Base-by-base conservation (phyloP, 2,888 invertebrate species). In the Agonopterix alstromeriana region DNA sequence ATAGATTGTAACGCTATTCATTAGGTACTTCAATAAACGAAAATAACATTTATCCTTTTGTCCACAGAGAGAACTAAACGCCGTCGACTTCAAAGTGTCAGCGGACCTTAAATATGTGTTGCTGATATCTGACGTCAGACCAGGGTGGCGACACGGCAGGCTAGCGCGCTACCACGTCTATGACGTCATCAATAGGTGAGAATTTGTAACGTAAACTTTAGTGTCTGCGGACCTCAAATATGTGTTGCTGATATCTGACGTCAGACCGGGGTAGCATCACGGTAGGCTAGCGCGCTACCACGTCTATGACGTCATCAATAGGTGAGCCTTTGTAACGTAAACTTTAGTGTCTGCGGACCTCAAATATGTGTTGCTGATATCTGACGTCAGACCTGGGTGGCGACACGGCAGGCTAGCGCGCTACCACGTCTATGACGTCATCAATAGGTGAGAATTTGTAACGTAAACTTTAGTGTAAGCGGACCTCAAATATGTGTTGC, bases 261-360 rank as follows among this genome's bases (percentile, higher is more conserved):
- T 92, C 42, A 70, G 84, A 54, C 86, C 90, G 46, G 89, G 91
- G 45, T 92, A 91, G 87, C 79, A 91, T 55, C 91, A 93, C 67
- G 91, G 91, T 2, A 89, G 90, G 11, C 81, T 91, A 49, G 93
- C 93, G 7, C 85, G 91, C 56, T 93, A 93, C 74, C 90, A 92
- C 69, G 90, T 93, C 5, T 93, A 92, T 68, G 93, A 93, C 74
- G 89, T 93, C 54, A 84, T 90, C 1, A 49, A 43, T 36, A 50
- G 47, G n/a, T n/a, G n/a, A n/a, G n/a, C n/a, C n/a, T n/a, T n/a
- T n/a, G n/a, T n/a, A n/a, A n/a, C n/a, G n/a, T n/a, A n/a, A n/a
- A n/a, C n/a, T n/a, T n/a, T n/a, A n/a, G n/a, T n/a, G n/a, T 95
- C 96, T 36, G 93, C 93, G 8, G 95, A 95, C 75, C 87, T 94